Evolutionary conservation across 2,888 invertebrate species (phyloP).

Genomic region (Candidula unifasciata): DNA sequence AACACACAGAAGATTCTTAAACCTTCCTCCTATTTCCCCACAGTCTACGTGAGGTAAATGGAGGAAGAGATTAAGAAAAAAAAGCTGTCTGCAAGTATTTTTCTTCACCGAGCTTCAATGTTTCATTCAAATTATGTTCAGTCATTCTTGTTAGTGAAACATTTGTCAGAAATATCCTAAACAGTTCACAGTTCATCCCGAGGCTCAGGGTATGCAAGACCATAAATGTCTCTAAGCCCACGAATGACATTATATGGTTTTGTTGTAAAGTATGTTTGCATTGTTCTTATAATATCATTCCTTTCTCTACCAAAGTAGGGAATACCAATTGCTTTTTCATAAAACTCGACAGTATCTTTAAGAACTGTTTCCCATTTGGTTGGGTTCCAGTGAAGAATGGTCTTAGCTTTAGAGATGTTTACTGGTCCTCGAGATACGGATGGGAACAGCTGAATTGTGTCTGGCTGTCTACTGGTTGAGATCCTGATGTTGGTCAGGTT

Average conservation of each 20-base stretch:
- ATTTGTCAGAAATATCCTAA: too few species aligned
- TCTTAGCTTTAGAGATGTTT: constrained; percentile 75
- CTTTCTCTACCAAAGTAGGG: constrained; percentile 55
- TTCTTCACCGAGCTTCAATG: too few species aligned
- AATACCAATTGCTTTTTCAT: constrained; percentile 73
- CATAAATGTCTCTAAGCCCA: constrained; percentile 62
- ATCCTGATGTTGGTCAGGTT: constrained; percentile 57
- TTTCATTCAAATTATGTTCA: too few species aligned
- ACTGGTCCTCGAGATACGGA: constrained; percentile 77
- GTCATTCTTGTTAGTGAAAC: too few species aligned
- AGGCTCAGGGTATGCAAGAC: neutral
- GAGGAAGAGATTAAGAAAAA: too few species aligned
- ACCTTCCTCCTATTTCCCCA: too few species aligned
- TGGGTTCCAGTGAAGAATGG: constrained; percentile 75
- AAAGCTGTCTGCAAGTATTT: too few species aligned
- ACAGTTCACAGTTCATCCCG: constrained; percentile 23
- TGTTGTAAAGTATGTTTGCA: constrained; percentile 64
- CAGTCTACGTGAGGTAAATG: too few species aligned
- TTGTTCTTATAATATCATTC: constrained; percentile 70
- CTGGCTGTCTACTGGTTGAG: constrained; percentile 54
- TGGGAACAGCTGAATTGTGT: constrained; percentile 76
- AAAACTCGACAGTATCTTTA: constrained; percentile 75
- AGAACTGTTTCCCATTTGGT: constrained; percentile 74
- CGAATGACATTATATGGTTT: constrained; percentile 61
- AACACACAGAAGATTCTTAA: too few species aligned